phyloP scores from a whole-genome alignment of 1,140 invertebrate species.

The Caenorhabditis tropicalis region DNA sequence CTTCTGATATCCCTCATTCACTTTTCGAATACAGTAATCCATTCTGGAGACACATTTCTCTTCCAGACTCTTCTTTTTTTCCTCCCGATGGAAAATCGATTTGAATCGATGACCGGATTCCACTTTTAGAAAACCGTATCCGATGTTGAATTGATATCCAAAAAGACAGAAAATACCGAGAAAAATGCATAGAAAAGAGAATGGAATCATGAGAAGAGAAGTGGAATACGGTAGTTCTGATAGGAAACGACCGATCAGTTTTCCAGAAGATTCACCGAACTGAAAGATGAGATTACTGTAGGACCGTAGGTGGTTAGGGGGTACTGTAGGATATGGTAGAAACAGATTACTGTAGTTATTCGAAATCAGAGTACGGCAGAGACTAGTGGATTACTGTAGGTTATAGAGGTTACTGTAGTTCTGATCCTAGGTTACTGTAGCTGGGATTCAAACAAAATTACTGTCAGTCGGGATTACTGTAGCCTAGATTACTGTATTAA shows the following conservation, averaged over 20 bases:
- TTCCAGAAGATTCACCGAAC: not conserved
- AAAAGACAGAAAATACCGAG: conserved; percentile 4
- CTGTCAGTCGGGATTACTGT: too few relatives aligned
- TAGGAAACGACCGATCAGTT: not conserved
- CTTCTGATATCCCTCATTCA: conserved; percentile 26
- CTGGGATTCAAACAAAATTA: too few relatives aligned
- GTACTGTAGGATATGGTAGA: too few relatives aligned
- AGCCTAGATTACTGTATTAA: not conserved
- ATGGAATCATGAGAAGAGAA: not conserved
- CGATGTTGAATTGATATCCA: conserved; percentile 2
- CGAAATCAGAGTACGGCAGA: too few relatives aligned
- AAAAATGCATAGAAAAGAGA: conserved; percentile 29
- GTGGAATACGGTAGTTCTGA: not conserved
- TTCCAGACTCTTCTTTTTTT: too few relatives aligned
- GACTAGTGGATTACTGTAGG: too few relatives aligned
- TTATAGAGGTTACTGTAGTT: too few relatives aligned
- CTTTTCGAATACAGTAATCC: not conserved
- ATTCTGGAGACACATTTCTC: not conserved
- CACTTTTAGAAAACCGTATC: conserved; percentile 18
- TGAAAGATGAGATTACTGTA: not conserved
- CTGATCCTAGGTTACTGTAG: too few relatives aligned
- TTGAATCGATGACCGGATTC: not conserved
- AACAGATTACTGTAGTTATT: too few relatives aligned
- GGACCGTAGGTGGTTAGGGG: too few relatives aligned
- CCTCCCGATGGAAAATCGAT: not conserved